Evolutionary conservation across 1,140 invertebrate genomes (phyloP).

Genomic region (Stratiolaelaps scimitus): DNA sequence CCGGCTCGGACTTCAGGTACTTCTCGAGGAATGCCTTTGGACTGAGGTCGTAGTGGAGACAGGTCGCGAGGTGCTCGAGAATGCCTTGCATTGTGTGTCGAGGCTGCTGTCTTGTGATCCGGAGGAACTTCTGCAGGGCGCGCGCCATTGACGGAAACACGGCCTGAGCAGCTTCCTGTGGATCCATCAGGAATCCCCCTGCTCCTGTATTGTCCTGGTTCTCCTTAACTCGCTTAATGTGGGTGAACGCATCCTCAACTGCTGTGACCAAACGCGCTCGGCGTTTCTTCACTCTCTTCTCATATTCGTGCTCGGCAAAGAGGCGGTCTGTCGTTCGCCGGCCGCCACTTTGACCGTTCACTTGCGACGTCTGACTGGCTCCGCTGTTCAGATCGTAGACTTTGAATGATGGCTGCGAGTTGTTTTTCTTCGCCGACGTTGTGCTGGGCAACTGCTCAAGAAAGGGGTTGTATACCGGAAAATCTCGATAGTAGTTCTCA

Average conservation of each 20-base stretch:
- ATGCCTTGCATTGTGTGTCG: conserved; percentile 86
- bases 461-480: conserved; percentile 91
- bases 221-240: conserved; percentile 58
- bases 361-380: conserved; percentile 33
- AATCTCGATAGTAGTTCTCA: conserved; percentile 89
- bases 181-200: conserved; percentile 60
- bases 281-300: conserved; percentile 76
- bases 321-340: conserved; percentile 56
- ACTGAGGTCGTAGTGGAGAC: conserved; percentile 80
- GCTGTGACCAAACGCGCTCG: conserved; percentile 74
- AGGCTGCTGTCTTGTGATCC: conserved; percentile 86
- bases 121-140: conserved; percentile 86
- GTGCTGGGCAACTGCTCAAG: conserved; percentile 59
- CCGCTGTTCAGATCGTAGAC: conserved; percentile 70
- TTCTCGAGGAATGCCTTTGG: conserved; percentile 82
- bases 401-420: conserved; percentile 30
- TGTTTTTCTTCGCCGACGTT: conserved; percentile 48
- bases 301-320: conserved; percentile 94
- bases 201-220: conserved; percentile 44
- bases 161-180: conserved; percentile 86
- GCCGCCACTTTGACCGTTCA: conserved; percentile 31
- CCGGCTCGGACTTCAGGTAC: conserved; percentile 59
- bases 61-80: conserved; percentile 66
- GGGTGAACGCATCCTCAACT: conserved; percentile 91
- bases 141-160: conserved; percentile 91